A percentile compares a stretch with the other conserved stretches of the same genome.
Evolutionary conservation across 2,888 invertebrate species (phyloP).

Genomic region (Meghimatium bilineatum): DNA sequence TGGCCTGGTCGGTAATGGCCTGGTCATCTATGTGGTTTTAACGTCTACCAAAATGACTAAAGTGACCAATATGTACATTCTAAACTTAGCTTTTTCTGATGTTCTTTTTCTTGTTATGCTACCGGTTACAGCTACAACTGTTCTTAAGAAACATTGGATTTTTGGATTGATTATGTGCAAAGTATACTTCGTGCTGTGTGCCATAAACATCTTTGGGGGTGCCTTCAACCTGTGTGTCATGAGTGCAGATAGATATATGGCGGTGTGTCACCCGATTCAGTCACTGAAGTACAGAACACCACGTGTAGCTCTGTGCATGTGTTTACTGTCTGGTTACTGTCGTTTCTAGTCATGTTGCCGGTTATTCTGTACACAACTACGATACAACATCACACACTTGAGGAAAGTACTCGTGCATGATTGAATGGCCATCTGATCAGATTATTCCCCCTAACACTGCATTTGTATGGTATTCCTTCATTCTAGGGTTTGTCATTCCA

Average conservation of each 20-base stretch:
- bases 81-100: constrained; percentile 78
- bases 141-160: constrained; percentile 73
- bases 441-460: constrained; percentile 69
- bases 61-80: constrained; percentile 77
- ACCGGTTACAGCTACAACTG: constrained; percentile 74
- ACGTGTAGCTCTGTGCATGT: constrained; percentile 72
- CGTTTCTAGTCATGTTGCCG: constrained; percentile 77
- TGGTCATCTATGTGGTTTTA: constrained; percentile 74
- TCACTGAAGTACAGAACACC: constrained; percentile 73
- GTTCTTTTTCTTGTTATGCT: constrained; percentile 75
- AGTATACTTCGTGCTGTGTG: constrained; percentile 76
- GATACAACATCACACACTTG: constrained; percentile 53
- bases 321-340: constrained; percentile 76
- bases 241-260: constrained; percentile 78
- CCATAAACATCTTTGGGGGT: constrained; percentile 77
- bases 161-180: constrained; percentile 77
- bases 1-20: constrained; percentile 76
- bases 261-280: constrained; percentile 77
- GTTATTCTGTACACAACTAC: constrained; percentile 76
- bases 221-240: constrained; percentile 77
- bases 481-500: constrained; percentile 75
- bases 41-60: constrained; percentile 77
- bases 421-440: constrained; percentile 71
- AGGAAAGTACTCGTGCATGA: constrained; percentile 65
- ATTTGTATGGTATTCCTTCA: constrained; percentile 75